Evolutionary conservation across 92 coral and sea anemone species (phyloP).

Genomic region (Epizoanthus stellaris): DNA sequence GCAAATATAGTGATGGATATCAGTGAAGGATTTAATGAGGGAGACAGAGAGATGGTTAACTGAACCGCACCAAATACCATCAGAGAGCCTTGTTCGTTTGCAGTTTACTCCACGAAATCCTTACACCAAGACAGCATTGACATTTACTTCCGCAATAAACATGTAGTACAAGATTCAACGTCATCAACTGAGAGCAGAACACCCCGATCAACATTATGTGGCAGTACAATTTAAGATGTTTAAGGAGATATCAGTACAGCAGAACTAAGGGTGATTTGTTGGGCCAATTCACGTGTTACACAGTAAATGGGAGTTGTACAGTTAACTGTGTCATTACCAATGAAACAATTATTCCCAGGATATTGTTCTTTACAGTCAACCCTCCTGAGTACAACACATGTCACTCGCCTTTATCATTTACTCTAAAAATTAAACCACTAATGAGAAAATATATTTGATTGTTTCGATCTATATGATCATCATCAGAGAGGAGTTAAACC

Average conservation of each 20-base stretch:
- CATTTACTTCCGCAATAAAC: slow-evolving; percentile 26
- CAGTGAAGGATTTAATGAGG: slow-evolving; percentile 25
- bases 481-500: neutral
- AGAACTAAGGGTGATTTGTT: neutral
- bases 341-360: neutral
- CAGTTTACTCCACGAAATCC: slow-evolving; percentile 63
- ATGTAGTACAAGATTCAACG: slow-evolving; percentile 41
- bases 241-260: neutral
- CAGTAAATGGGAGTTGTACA: neutral
- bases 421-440: neutral
- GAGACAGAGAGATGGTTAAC: slow-evolving; percentile 27
- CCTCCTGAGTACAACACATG: neutral
- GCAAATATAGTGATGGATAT: slow-evolving; percentile 3
- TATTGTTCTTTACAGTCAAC: neutral
- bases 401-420: neutral
- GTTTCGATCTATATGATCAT: too few species aligned
- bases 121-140: slow-evolving; percentile 37
- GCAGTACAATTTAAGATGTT: slow-evolving; percentile 42
- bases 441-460: too few species aligned
- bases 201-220: slow-evolving; percentile 50
- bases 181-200: slow-evolving; percentile 38
- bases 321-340: neutral
- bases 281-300: neutral
- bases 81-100: slow-evolving; percentile 43
- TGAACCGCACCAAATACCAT: slow-evolving; percentile 50